These are phyloP conservation scores for Neomonachus schauinslandi DNA, from an alignment of 2,113 vertebrate species.

Conservation along the genomic window DNA sequence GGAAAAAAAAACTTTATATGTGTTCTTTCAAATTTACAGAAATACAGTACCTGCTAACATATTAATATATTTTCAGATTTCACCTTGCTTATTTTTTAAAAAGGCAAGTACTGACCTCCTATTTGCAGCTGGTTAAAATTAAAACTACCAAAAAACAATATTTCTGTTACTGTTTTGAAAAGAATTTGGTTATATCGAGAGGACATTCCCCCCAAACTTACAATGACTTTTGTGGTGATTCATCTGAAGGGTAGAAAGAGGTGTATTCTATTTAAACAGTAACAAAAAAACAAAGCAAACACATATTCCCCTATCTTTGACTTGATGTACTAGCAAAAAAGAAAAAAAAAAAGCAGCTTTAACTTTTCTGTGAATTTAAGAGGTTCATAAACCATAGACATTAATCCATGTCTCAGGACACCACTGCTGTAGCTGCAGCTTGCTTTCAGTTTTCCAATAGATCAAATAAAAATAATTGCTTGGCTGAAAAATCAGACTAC, in stretches of 20 bases:
- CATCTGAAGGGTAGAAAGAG: conserved; percentile 61
- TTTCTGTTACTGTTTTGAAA: conserved; percentile 57
- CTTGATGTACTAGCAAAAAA: conserved; percentile 63
- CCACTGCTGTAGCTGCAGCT: conserved; percentile 75
- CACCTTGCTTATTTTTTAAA: conserved; percentile 44
- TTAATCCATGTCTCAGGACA: conserved; percentile 52
- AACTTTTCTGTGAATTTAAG: conserved; percentile 75
- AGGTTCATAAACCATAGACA: conserved; percentile 74
- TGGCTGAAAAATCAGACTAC: conserved; percentile 26
- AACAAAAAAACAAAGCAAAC: conserved; percentile 49
- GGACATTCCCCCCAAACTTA: conserved; percentile 68
- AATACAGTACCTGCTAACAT: conserved; percentile 56
- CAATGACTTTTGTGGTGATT: conserved; percentile 67
- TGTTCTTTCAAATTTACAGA: conserved; percentile 55
- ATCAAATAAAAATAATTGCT: conserved; percentile 84
- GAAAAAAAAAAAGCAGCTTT: conserved; percentile 2
- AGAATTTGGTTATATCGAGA: conserved; percentile 69
- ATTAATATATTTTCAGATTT: conserved; percentile 67
- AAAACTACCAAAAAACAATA: conserved; percentile 28
- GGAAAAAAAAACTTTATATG: neutral
- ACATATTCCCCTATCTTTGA: conserved; percentile 54
- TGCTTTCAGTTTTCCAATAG: conserved; percentile 76
- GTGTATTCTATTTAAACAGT: conserved; percentile 61
- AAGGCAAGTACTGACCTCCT: conserved; percentile 52
- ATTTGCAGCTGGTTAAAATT: conserved; percentile 62